Evolutionary conservation across 2,797 vertebrate species (phyloP), one percentile per base, ranked within the genome.

Genomic region (Trachurus trachurus): DNA sequence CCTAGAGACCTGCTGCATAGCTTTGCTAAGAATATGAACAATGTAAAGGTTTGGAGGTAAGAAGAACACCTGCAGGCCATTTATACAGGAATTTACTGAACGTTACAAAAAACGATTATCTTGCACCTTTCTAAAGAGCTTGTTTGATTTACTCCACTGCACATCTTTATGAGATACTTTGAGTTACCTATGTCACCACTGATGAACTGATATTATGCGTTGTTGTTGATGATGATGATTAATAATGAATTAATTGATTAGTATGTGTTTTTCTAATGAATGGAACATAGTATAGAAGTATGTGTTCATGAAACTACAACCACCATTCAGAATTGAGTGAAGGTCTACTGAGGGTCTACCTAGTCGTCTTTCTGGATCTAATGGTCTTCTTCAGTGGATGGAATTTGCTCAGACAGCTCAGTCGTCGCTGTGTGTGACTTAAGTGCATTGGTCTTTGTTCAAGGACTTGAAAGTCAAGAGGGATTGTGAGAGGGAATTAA

Each of bases 1-100:
- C 4, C 22, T 21, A n/a, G 62, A 72, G 26, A 8, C 22, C 29
- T 2, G 37, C 22, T 3, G 22, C 57, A n/a, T 29, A 17, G 13
- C 22, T 21, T 39, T 29, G 26, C 31, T 37, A 42, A 61, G 66
- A 74, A 21, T 29, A 65, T 5, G 44, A 80, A 64, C 12, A 37
- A 45, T 65, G 68, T 52, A 26, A 74, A 60, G 34, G 34, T 9
- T 37, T 1, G 7, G 49, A 57, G 9, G 53, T 59, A 59, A 49
- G 19, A 62, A 50, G 52, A 81, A 54, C 61, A 89, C 72, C 87
- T 82, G 82, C 68, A 87, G 50, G 45, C 85, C 70, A 78, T 87
- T 84, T 37, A 8, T 37, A 37, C 76, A 74, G 54, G 8, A 57
- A 26, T 61, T 74, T 63, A 52, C 52, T 76, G 44, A 73, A 80